Evolutionary conservation across 2,888 invertebrate genomes (phyloP).

Genomic region (Erebia aethiops): DNA sequence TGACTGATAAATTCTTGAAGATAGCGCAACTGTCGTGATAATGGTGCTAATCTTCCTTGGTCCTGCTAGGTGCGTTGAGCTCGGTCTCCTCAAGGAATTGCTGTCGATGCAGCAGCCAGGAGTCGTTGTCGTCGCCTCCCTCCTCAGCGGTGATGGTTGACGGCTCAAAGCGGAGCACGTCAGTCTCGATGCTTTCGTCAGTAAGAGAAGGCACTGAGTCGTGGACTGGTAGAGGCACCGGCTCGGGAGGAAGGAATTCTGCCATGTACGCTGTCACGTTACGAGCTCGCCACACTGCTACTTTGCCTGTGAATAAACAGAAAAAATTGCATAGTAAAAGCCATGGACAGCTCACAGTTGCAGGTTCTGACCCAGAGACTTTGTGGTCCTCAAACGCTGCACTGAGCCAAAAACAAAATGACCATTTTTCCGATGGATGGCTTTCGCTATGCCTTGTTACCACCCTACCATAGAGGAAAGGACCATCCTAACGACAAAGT

Average conservation of each 20-base stretch:
- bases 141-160: slow-evolving; percentile 61
- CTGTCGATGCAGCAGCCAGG: slow-evolving; percentile 73
- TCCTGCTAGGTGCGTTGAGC: slow-evolving; percentile 43
- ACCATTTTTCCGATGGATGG: too few species aligned
- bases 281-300: slow-evolving; percentile 87
- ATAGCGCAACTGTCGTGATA: too few species aligned
- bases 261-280: slow-evolving; percentile 86
- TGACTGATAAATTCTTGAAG: too few species aligned
- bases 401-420: not conserved
- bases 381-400: not conserved
- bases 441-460: too few species aligned
- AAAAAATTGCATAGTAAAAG: not conserved
- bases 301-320: slow-evolving; percentile 57
- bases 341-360: not conserved
- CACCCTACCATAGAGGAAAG: too few species aligned
- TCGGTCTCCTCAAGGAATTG: slow-evolving; percentile 71
- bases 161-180: slow-evolving; percentile 71
- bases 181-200: slow-evolving; percentile 62
- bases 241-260: slow-evolving; percentile 87
- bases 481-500: too few species aligned
- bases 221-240: slow-evolving; percentile 85
- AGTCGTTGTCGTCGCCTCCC: slow-evolving; percentile 70
- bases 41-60: not conserved
- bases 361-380: not conserved
- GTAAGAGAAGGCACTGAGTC: slow-evolving; percentile 84